Evolutionary conservation across 2,888 invertebrate genomes (phyloP), one percentile per base, ranked within the genome.

Genomic region (Smittia sp.): DNA sequence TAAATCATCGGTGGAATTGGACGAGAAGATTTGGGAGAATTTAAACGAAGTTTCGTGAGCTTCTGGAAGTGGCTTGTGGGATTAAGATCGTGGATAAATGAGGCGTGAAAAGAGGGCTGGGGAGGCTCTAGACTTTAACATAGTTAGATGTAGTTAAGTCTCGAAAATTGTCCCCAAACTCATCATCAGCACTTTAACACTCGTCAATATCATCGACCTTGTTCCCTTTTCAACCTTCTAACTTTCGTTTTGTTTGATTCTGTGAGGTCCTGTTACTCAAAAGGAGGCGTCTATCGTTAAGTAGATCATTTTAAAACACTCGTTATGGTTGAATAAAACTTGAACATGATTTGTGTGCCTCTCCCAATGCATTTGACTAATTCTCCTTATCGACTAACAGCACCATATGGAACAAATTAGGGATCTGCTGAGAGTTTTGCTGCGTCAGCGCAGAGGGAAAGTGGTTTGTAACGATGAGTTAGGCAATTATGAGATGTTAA

Each of bases 381-480:
- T 58, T 58, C 22, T 58, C 58, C 52, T 58, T 58, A 58, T 58
- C 58, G n/a, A 46, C n/a, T 46, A 58, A 20, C 18, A 58, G 20
- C 58, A 58, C 68, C 69, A 69, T 69, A 69, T 69, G 69, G 69
- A 69, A 69, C 41, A 69, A 69, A 69, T 69, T 69, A 27, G 27
- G 32, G 20, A 63, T 63, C 9, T 27, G 9, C 27, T 63, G 25
- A 13, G 58, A 58, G 9, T 54, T 32, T 54, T 69, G 69, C 69
- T 18, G 22, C 20, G 69, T 69, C 69, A 69, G 24, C 54, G 41
- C 41, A 18, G 27, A 27, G 22, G 32, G 52, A 54, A 69, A 69
- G 54, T 69, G 54, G 69, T n/a, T 54, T 69, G 41, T 52, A 69
- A 69, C 69, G 69, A 69, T 69, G 69, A 69, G 69, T 58, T 2